Conservation (phyloP, 2,797 vertebrate genomes). For the Cetoscarus ocellatus region DNA sequence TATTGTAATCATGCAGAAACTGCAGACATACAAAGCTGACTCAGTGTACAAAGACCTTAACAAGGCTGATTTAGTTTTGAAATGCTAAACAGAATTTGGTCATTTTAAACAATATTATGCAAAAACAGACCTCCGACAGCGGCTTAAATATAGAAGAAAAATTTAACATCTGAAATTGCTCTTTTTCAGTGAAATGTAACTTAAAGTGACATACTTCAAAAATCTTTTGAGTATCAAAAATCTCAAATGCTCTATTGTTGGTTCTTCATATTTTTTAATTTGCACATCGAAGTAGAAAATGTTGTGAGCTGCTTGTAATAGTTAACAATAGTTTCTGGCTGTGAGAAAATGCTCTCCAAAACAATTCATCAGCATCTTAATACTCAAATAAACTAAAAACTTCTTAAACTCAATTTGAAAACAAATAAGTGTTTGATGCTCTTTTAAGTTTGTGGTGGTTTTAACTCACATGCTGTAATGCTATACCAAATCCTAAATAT, state of each 20-base stretch:
- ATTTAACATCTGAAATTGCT: not conserved
- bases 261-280: not conserved
- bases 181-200: conserved; percentile 42
- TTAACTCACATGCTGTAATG: not conserved
- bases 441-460: not conserved
- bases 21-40: too few species aligned
- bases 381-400: not conserved
- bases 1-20: too few species aligned
- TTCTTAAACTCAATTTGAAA: not conserved
- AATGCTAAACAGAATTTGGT: too few species aligned
- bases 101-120: too few species aligned
- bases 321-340: too few species aligned
- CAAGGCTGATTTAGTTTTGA: too few species aligned
- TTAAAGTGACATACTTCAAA: conserved; percentile 13
- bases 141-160: too few species aligned
- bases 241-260: not conserved
- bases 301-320: too few species aligned
- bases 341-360: too few species aligned
- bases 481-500: not conserved
- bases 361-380: not conserved
- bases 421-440: conserved; percentile 22
- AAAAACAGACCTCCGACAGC: too few species aligned
- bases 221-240: conserved; percentile 12
- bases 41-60: too few species aligned
- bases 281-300: too few species aligned